phyloP scores from a whole-genome alignment of 1,140 invertebrate genomes.

The Drosophila jambulina region DNA sequence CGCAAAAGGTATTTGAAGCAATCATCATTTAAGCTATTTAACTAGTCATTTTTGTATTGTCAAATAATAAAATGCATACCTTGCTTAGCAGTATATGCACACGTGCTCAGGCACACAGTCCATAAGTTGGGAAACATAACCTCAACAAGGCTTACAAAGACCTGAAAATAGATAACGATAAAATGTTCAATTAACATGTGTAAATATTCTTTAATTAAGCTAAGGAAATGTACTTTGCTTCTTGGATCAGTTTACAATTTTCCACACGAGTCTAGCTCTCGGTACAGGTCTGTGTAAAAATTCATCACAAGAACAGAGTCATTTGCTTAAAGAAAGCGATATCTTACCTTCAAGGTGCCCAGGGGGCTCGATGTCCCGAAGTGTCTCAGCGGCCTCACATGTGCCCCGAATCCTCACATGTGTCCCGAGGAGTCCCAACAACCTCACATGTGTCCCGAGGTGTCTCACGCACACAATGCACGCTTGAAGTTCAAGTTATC shows the following conservation, averaged over 20 bases:
- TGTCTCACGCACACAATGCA: slow-evolving; percentile 16
- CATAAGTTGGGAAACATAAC: slow-evolving; percentile 29
- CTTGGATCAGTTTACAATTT: slow-evolving; percentile 56
- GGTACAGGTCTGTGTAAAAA: slow-evolving; percentile 75
- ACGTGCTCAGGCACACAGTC: not conserved
- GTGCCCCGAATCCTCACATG: not conserved
- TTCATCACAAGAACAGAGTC: slow-evolving; percentile 48
- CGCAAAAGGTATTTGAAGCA: slow-evolving; percentile 87
- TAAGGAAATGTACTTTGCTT: not conserved
- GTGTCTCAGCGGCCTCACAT: not conserved
- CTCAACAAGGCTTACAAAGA: slow-evolving; percentile 16
- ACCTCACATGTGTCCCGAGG: not conserved
- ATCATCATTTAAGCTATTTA: slow-evolving; percentile 69
- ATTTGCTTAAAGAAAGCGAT: not conserved
- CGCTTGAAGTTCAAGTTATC: slow-evolving; percentile 2
- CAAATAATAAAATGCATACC: slow-evolving; percentile 24
- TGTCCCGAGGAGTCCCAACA: slow-evolving; percentile 4
- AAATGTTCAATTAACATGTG: not conserved
- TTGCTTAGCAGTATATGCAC: not conserved
- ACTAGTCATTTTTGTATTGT: not conserved
- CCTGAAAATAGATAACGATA: not conserved
- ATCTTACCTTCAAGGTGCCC: slow-evolving; percentile 15
- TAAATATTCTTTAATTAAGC: not conserved
- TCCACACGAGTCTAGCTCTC: slow-evolving; percentile 60
- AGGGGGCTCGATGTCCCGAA: not conserved